A percentile compares a stretch with the other conserved stretches of the same genome.
Conservation (phyloP, 2,113 vertebrate species). For the Oryzias curvinotus region DNA sequence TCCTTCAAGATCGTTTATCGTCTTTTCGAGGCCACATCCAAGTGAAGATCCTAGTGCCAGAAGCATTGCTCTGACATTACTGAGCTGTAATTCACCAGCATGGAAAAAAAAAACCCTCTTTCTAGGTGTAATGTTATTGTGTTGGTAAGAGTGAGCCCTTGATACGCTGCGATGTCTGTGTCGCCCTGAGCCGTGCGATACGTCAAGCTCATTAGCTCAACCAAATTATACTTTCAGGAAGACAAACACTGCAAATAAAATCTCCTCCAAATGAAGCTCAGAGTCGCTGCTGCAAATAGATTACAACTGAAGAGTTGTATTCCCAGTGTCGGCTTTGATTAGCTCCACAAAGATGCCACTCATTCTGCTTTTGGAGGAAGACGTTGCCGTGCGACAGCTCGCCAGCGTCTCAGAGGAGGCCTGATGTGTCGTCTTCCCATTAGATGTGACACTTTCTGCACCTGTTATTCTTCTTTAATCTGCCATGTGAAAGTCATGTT, state of each 20-base stretch:
- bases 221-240: constrained; percentile 47
- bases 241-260: constrained; percentile 60
- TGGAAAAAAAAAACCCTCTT: constrained; percentile 13
- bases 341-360: constrained; percentile 18
- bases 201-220: constrained; percentile 54
- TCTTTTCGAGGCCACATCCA: neutral
- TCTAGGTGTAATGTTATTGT: constrained; percentile 18
- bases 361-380: constrained; percentile 50
- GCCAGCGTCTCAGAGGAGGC: constrained; percentile 30
- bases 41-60: neutral
- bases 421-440: constrained; percentile 60
- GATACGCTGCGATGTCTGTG: constrained; percentile 42
- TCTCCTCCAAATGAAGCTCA: constrained; percentile 54
- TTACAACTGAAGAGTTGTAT: constrained; percentile 52
- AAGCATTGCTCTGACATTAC: constrained; percentile 11
- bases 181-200: constrained; percentile 41
- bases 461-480: constrained; percentile 66
- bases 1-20: too few species aligned
- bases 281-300: constrained; percentile 47
- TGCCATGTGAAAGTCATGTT: constrained; percentile 42
- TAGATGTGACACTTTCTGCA: constrained; percentile 64
- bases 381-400: constrained; percentile 49
- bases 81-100: constrained; percentile 6
- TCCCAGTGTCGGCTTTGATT: constrained; percentile 64
- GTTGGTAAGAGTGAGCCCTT: constrained; percentile 23